Conservation (phyloP, 2,113 vertebrate genomes). For the Ceyx margarethae region DNA sequence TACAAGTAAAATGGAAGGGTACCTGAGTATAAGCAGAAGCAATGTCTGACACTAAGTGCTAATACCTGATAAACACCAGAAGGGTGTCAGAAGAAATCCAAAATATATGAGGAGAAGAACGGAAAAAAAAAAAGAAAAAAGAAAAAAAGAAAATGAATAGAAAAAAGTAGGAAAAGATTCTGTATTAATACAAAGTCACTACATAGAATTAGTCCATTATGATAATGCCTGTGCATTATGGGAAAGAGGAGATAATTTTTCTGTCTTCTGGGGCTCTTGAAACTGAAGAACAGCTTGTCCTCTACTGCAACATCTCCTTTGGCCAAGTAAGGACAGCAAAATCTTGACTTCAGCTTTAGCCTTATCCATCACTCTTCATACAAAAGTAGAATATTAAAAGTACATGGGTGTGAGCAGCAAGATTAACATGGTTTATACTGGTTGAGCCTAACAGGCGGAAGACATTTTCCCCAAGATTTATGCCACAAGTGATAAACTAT, state of each 20-base stretch:
- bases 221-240: neutral
- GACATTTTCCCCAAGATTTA: neutral
- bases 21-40: neutral
- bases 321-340: neutral
- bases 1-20: neutral
- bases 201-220: neutral
- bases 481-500: neutral
- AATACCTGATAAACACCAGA: neutral
- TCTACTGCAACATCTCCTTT: neutral
- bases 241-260: neutral
- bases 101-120: neutral
- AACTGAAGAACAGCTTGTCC: neutral
- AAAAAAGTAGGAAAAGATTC: neutral
- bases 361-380: neutral
- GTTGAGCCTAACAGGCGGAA: neutral
- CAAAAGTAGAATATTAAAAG: neutral
- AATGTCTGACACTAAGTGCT: neutral
- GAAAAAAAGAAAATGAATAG: neutral
- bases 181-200: neutral
- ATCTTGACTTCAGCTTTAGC: neutral
- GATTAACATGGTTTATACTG: neutral
- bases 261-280: neutral
- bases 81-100: neutral
- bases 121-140: neutral
- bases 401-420: neutral